A percentile compares a stretch with the other conserved stretches of the same genome.
Evolutionary conservation across 2,888 invertebrate genomes (phyloP).

Genomic region (Flexamia atlantica): DNA sequence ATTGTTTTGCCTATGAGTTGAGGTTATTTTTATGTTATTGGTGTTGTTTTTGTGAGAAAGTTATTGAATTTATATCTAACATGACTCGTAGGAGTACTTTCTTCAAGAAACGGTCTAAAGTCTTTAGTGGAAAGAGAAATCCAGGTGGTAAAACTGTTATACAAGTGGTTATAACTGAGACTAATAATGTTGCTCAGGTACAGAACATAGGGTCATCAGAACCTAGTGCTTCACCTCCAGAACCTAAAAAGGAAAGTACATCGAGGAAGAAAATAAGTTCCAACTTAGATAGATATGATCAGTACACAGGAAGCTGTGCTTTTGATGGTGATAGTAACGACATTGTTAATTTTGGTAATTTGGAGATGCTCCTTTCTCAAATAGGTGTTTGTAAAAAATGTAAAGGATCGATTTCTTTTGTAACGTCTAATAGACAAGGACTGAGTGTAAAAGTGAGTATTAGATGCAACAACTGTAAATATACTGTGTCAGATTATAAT

Average conservation of each 20-base stretch:
- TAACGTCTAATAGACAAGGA: slow-evolving; percentile 27
- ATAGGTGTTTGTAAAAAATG: slow-evolving; percentile 51
- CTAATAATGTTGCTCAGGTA: neutral
- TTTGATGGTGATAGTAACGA: slow-evolving; percentile 29
- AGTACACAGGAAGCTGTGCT: slow-evolving; percentile 44
- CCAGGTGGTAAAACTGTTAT: slow-evolving; percentile 32
- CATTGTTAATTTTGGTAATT: slow-evolving; percentile 29
- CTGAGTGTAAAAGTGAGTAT: slow-evolving; percentile 27
- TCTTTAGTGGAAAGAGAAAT: slow-evolving; percentile 13
- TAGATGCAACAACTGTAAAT: slow-evolving; percentile 27
- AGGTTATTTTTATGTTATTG: neutral
- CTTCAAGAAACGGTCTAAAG: slow-evolving; percentile 14
- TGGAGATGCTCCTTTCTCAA: slow-evolving; percentile 20
- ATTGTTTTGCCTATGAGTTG: neutral
- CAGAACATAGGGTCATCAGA: neutral
- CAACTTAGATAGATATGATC: neutral
- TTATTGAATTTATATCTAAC: neutral
- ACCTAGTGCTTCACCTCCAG: neutral
- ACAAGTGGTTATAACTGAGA: neutral
- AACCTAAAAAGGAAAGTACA: slow-evolving; percentile 25
- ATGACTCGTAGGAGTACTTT: neutral
- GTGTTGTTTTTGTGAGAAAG: slow-evolving; percentile 17
- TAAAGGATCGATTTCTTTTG: slow-evolving; percentile 11
- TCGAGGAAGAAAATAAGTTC: slow-evolving; percentile 17
- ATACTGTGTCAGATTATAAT: slow-evolving; percentile 10